phyloP scores from a whole-genome alignment of 2,888 invertebrate genomes.

The Patella ulyssiponensis region DNA sequence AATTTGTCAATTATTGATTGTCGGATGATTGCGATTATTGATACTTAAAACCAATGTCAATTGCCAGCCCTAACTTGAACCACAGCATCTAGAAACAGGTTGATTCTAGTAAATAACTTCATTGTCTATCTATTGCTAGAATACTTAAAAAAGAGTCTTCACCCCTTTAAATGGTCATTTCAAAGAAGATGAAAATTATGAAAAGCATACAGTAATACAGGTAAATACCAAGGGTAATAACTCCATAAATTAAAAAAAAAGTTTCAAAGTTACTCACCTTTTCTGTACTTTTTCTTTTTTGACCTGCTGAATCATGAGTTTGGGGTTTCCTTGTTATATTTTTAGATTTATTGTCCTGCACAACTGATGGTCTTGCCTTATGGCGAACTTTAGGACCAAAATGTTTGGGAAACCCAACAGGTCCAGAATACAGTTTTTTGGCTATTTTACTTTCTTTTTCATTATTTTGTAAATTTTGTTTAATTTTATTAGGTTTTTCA shows the following conservation, averaged over 20 bases:
- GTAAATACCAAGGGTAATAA: neutral
- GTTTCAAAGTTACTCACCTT: neutral
- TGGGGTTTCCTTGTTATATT: too few relatives aligned
- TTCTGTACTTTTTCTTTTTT: neutral
- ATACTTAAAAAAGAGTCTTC: too few relatives aligned
- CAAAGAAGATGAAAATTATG: too few relatives aligned
- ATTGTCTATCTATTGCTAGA: too few relatives aligned
- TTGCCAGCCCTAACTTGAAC: too few relatives aligned
- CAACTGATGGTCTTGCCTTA: constrained; percentile 44
- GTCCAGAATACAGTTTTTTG: constrained; percentile 22
- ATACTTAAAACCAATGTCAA: too few relatives aligned
- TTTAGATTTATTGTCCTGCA: constrained; percentile 15
- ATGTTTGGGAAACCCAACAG: constrained; percentile 63
- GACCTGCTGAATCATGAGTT: neutral
- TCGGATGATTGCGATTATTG: too few relatives aligned
- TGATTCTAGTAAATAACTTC: too few relatives aligned
- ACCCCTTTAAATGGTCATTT: too few relatives aligned
- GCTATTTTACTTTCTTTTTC: constrained; percentile 14
- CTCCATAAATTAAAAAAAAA: constrained; percentile 6
- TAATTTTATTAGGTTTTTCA: constrained; percentile 16
- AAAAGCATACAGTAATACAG: too few relatives aligned
- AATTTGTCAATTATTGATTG: too few relatives aligned
- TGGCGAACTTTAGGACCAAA: constrained; percentile 68
- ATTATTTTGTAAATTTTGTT: neutral
- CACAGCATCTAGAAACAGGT: too few relatives aligned